phyloP scores from a whole-genome alignment of 1,140 invertebrate species.

The Holotrichia oblita region DNA sequence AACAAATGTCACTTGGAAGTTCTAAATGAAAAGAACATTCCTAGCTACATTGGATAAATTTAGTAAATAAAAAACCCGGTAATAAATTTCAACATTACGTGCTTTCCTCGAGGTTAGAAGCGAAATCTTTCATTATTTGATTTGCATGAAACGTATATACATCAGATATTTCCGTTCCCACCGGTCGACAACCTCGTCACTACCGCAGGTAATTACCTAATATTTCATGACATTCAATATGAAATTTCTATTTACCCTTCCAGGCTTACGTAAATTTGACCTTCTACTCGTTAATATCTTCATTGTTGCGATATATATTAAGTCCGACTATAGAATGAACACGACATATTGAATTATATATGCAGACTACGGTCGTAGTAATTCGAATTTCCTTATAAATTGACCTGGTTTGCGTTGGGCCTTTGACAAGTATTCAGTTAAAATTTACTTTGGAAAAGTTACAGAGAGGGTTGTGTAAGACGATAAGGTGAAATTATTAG shows the following conservation, averaged over 20 bases:
- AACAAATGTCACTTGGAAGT: too few species aligned
- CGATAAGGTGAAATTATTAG: too few species aligned
- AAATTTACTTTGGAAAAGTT: not conserved
- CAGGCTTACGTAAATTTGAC: not conserved
- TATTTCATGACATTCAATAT: not conserved
- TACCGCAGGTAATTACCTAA: not conserved
- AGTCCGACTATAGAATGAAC: not conserved
- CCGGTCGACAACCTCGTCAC: not conserved
- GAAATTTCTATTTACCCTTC: not conserved
- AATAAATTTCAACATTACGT: too few species aligned
- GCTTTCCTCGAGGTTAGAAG: not conserved
- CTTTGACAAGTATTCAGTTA: not conserved
- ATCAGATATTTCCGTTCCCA: not conserved
- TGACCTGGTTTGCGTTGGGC: not conserved
- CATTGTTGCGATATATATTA: not conserved
- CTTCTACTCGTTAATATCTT: not conserved
- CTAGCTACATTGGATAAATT: too few species aligned
- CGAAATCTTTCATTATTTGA: too few species aligned
- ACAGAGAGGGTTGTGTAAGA: too few species aligned
- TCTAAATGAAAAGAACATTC: too few species aligned
- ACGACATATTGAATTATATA: slow-evolving; percentile 1
- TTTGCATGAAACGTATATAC: not conserved
- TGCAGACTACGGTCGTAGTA: not conserved
- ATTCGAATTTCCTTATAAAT: not conserved
- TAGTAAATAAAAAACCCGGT: too few species aligned